A percentile compares a stretch with the other conserved stretches of the same genome.
phyloP scores from a whole-genome alignment of 2,113 vertebrate species.

The Mohoua ochrocephala region DNA sequence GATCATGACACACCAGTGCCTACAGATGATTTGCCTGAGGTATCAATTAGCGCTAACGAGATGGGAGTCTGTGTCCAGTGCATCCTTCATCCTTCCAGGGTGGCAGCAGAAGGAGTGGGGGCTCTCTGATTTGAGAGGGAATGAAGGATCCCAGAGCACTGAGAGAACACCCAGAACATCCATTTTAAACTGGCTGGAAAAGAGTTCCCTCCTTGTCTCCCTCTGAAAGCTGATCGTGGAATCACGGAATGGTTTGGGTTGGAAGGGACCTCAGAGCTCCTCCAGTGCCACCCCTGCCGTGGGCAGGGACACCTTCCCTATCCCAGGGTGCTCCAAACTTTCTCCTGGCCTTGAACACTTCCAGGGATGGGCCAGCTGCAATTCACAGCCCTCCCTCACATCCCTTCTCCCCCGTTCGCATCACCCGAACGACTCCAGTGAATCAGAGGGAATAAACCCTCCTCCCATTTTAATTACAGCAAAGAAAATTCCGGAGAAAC shows the following conservation, averaged over 20 bases:
- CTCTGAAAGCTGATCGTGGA: background rate
- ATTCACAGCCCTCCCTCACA: background rate
- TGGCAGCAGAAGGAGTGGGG: background rate
- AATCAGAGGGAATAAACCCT: accelerated
- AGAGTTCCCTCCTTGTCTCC: background rate
- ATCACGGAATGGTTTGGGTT: background rate
- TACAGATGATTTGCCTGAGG: background rate
- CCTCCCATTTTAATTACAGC: background rate
- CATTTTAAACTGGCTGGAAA: background rate
- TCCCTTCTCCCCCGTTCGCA: background rate
- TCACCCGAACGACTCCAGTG: accelerated
- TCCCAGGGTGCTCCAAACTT: background rate
- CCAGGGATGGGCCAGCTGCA: background rate
- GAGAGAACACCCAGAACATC: background rate
- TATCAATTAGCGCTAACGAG: background rate
- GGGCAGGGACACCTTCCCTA: background rate
- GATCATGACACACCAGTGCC: background rate
- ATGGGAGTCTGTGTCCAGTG: accelerated
- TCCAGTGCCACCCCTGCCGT: background rate
- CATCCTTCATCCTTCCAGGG: background rate
- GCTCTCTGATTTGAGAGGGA: background rate
- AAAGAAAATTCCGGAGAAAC: background rate
- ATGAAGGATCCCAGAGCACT: background rate
- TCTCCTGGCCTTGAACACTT: background rate
- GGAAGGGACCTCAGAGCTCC: background rate